Base-by-base conservation (phyloP, 2,797 vertebrate species). In the Margarornis squamiger region DNA sequence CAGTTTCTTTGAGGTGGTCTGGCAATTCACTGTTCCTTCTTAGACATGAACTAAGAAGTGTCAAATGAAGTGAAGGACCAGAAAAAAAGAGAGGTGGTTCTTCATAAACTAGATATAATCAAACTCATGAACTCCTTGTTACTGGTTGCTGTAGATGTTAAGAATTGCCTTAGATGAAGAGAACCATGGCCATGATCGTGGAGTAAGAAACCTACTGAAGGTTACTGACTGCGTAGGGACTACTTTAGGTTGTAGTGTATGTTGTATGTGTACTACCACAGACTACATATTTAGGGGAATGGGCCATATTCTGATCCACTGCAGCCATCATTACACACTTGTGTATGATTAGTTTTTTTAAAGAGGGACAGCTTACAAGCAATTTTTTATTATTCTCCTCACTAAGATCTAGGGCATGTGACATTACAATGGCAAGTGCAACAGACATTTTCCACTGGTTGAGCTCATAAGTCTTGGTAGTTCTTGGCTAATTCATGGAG, bases 101-200 rank as follows among this genome's bases (percentile, higher is more conserved):
- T 80, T 68, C 38, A 41, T 52, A 49, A 80, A 65, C 21, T 10
- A 23, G 0, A 2, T 38, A 14, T 49, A 54, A 43, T 32, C 26
- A 49, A 32, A 26, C 4, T 54, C 0, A 0, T 26, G 15, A 66
- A 36, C 7, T 43, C 20, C 12, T 70, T 90, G 12, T 30, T 43
- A 46, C 19, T 30, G 5, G 3, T 21, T 51, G 10, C 22, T 61
- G 7, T 11, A 55, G 14, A 36, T 54, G 8, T 27, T 83, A 73
- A 61, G 13, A 54, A 57, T 16, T 29, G 51, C n/a, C 13, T 1
- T 26, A 29, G 22, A n/a, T 76, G 22, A 76, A 73, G 46, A 79
- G 29, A 88, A 48, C 13, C 14, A 2, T 6, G 4, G 38, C 5
- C 22, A 73, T 24, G 26, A 43, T 17, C n/a, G 20, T 7, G 19